A percentile compares a stretch with the other conserved stretches of the same genome.
phyloP scores from a whole-genome alignment of 2,797 vertebrate species.

The Tiaroga cobitis region DNA sequence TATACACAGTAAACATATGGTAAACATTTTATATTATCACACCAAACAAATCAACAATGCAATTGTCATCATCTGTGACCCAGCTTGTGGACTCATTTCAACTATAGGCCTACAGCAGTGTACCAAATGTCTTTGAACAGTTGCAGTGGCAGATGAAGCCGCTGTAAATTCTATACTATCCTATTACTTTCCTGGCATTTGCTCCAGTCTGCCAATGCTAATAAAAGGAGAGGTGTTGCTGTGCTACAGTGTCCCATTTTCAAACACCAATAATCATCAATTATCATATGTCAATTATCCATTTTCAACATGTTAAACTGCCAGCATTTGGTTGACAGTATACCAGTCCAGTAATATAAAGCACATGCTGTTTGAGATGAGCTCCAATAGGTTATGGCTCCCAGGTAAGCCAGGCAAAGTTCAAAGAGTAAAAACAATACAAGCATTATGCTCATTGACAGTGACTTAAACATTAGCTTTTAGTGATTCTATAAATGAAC shows the following conservation, averaged over 20 bases:
- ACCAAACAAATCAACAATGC: neutral
- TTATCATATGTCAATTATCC: neutral
- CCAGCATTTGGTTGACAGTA: neutral
- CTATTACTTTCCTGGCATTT: constrained; percentile 14
- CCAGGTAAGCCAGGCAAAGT: constrained; percentile 15
- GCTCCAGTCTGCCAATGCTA: constrained; percentile 2
- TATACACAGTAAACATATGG: neutral
- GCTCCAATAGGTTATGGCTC: constrained; percentile 11
- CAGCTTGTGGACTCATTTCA: neutral
- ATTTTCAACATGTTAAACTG: constrained; percentile 2
- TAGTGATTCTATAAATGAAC: neutral
- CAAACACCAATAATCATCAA: neutral
- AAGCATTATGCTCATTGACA: neutral
- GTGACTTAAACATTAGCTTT: constrained; percentile 3
- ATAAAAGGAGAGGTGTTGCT: constrained; percentile 8
- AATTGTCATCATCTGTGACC: neutral
- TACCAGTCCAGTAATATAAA: constrained; percentile 3
- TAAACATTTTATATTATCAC: neutral
- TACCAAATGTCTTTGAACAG: constrained; percentile 14
- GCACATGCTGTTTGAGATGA: constrained; percentile 13
- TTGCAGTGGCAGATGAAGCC: constrained; percentile 19
- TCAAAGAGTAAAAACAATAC: constrained; percentile 15
- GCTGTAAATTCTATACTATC: constrained; percentile 11
- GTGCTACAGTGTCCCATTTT: neutral
- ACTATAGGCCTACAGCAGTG: neutral